Evolutionary conservation across 2,797 vertebrate species (phyloP).

Genomic region (Tauraco hartlaubi): DNA sequence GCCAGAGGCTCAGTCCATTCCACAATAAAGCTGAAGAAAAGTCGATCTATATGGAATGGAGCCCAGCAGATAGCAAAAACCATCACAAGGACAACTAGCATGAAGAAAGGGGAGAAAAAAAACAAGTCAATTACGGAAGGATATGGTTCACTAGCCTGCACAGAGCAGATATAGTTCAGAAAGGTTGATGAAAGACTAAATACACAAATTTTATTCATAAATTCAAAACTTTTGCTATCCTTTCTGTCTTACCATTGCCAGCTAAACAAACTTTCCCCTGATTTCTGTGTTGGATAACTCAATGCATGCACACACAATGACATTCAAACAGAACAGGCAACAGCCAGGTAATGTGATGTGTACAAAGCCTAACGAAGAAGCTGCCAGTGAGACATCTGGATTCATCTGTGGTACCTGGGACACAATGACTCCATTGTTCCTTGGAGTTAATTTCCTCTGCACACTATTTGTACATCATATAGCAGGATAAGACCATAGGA

Average conservation of each 20-base stretch:
- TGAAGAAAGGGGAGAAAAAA: neutral
- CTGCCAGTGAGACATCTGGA: neutral
- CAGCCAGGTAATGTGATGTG: neutral
- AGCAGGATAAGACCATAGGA: neutral
- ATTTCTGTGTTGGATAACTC: neutral
- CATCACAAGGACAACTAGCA: conserved; percentile 79
- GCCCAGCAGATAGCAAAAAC: conserved; percentile 83
- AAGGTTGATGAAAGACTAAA: neutral
- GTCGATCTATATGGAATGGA: conserved; percentile 80
- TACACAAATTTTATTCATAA: fast-evolving
- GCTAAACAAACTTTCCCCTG: neutral
- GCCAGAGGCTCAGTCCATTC: conserved; percentile 83
- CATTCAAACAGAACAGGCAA: neutral
- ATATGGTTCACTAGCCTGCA: neutral
- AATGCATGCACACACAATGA: neutral
- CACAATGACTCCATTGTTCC: neutral
- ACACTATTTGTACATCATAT: neutral
- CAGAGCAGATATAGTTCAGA: neutral
- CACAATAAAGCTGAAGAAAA: conserved; percentile 84
- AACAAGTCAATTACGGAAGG: neutral
- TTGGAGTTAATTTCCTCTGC: neutral
- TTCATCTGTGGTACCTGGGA: neutral
- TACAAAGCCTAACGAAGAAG: neutral
- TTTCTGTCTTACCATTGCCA: neutral
- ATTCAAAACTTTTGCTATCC: neutral